Base-by-base conservation (phyloP, 2,113 vertebrate genomes). In the Daubentonia madagascariensis region DNA sequence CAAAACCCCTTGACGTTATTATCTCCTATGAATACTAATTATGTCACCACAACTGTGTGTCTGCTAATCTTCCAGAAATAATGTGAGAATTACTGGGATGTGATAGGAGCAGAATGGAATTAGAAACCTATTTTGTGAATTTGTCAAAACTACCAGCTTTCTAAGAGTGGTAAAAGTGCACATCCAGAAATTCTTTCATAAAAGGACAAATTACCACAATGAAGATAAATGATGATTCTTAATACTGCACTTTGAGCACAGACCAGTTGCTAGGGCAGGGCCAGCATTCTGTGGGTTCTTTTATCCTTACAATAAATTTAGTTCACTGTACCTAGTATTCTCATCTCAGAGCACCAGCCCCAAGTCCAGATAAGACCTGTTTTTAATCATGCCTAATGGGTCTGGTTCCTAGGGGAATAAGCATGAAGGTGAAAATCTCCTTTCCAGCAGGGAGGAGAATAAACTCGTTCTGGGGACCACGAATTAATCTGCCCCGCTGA, bases 11-110 rank as follows among this genome's bases (percentile, higher is more conserved):
- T 92, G 98, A 99, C 94, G 95, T 96, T 97, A 98, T 98, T 98
- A 97, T 97, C 98, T 98, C 95, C 95, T 91, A 94, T 98, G 97
- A 98, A 98, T 99, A 98, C 98, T 99, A 98, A 99, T 99, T 98
- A 98, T 94, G 96, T 95, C 97, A 97, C 97, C 89, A 97, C 94
- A 94, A 96, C 92, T 96, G 59, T 86, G 54, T 94, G 97, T 95
- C 98, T 98, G 97, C 93, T 98, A 97, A 98, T 98, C 97, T 97
- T 95, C 98, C 94, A 96, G 96, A 98, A 98, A 98, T 97, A 98
- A 97, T 87, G 97, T 80, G 85, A 97, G 95, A 96, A 95, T 98
- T 98, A 97, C 75, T 68, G 75, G 83, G 52, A 97, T 0, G 43
- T 40, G n/a, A 91, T 65, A 96, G 84, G 85, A 97, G 63, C 92